Base-by-base conservation (phyloP, 2,113 vertebrate species). In the Psilopsiagon aymara region DNA sequence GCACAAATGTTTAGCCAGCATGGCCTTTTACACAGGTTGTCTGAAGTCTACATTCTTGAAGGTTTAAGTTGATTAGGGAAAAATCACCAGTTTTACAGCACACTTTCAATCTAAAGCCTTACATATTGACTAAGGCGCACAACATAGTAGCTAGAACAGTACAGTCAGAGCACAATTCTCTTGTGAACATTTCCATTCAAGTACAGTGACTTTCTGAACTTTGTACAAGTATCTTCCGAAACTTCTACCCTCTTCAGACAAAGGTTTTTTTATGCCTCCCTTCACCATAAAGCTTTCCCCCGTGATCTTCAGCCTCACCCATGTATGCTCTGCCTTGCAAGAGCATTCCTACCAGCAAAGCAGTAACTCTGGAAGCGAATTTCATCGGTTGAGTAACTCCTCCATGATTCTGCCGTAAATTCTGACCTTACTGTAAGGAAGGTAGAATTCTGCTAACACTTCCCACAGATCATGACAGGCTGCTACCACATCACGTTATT, bases 321-420 rank as follows among this genome's bases (percentile, higher is more conserved):
- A 16, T 3, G 23, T 0, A 10, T 0, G 44, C 86, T 76, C 83
- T 75, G 52, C 77, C 74, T 75, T 64, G 17, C 49, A 41, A 73
- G 57, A 63, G 19, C 75, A 53, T 33, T 92, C 88, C 93, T 83
- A 92, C 92, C 87, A 86, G 87, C 53, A 17, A 59, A 82, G 76
- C 79, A 80, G 92, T 39, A 79, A 29, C 60, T 79, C 84, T 63
- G 82, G 62, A 27, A 5, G 15, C 70, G n/a, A 93, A 88, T 43
- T 77, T 67, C 85, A 85, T 47, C 82, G 74, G 70, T 39, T 74
- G 90, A 92, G 85, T 62, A 93, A 74, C 41, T 70, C 49, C 59
- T 78, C 78, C 7, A 5, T 27, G 79, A 17, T 57, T 68, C 75
- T 90, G 75, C 84, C 2, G 0, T n/a, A 59, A 59, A 59, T 59